Evolutionary conservation across 2,888 invertebrate species (phyloP).

Genomic region (Drosophila kambysellisi): DNA sequence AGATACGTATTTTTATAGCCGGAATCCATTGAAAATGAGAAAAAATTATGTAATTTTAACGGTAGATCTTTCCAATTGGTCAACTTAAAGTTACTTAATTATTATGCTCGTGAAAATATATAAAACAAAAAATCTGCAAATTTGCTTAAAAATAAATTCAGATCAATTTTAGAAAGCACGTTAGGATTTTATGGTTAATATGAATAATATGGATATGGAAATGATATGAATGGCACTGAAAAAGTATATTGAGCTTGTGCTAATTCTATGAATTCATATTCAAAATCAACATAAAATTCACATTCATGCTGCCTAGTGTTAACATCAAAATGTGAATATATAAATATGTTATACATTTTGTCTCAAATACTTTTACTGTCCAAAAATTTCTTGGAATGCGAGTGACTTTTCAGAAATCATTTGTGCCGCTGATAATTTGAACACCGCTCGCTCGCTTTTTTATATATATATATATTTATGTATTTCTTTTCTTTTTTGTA

Average conservation of each 20-base stretch:
- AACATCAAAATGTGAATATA: conserved; percentile 4
- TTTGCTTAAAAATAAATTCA: conserved; percentile 1
- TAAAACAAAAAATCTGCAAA: too few relatives aligned
- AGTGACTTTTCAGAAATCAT: background rate
- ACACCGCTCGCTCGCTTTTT: conserved; percentile 17
- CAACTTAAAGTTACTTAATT: background rate
- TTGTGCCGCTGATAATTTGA: conserved; percentile 47
- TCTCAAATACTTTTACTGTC: conserved; percentile 6
- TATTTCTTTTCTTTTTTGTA: conserved; percentile 27
- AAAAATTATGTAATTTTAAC: background rate
- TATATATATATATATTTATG: background rate
- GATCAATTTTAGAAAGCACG: background rate
- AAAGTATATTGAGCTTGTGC: background rate
- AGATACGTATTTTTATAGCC: too few relatives aligned
- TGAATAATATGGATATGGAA: background rate
- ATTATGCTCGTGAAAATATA: background rate
- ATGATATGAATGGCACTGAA: background rate
- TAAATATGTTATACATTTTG: conserved; percentile 1
- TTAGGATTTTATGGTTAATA: background rate
- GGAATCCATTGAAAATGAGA: background rate
- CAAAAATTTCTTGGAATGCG: conserved; percentile 15
- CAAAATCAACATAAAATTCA: background rate
- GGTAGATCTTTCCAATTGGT: background rate
- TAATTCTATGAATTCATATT: background rate
- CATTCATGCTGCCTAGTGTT: conserved; percentile 25